A percentile compares a stretch with the other conserved stretches of the same genome.
These are phyloP conservation scores for Melospiza georgiana DNA, from an alignment of 2,113 vertebrate genomes.

Conservation along the genomic window DNA sequence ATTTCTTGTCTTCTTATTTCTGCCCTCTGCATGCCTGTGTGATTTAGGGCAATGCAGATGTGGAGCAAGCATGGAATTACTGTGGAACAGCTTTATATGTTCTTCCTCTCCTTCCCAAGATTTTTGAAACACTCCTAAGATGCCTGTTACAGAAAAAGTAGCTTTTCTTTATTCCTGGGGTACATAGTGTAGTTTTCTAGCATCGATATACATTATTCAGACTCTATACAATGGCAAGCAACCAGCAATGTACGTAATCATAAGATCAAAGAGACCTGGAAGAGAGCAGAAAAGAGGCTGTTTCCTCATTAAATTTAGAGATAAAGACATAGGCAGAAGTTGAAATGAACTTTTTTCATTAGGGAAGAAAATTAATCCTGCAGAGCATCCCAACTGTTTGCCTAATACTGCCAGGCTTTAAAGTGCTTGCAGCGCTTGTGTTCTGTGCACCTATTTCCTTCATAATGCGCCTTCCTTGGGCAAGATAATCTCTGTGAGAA, in stretches of 20 bases:
- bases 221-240: background rate
- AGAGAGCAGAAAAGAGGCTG: background rate
- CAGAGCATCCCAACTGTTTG: background rate
- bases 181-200: background rate
- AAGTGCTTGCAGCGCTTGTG: background rate
- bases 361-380: background rate
- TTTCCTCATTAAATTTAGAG: constrained; percentile 20
- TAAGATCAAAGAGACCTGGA: constrained; percentile 32
- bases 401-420: background rate
- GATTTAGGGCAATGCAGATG: background rate
- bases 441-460: background rate
- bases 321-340: background rate
- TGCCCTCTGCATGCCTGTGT: background rate
- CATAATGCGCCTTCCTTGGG: background rate
- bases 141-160: background rate
- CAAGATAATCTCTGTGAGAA: background rate
- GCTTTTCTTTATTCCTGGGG: background rate
- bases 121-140: background rate
- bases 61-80: background rate
- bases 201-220: background rate
- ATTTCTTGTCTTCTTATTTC: background rate
- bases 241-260: background rate
- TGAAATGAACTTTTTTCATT: constrained; percentile 15
- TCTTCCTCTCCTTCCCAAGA: background rate
- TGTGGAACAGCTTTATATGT: background rate